A percentile compares a stretch with the other conserved stretches of the same genome.
These are phyloP conservation scores for Falco naumanni DNA, from an alignment of 2,797 vertebrate genomes.

Conservation along the genomic window DNA sequence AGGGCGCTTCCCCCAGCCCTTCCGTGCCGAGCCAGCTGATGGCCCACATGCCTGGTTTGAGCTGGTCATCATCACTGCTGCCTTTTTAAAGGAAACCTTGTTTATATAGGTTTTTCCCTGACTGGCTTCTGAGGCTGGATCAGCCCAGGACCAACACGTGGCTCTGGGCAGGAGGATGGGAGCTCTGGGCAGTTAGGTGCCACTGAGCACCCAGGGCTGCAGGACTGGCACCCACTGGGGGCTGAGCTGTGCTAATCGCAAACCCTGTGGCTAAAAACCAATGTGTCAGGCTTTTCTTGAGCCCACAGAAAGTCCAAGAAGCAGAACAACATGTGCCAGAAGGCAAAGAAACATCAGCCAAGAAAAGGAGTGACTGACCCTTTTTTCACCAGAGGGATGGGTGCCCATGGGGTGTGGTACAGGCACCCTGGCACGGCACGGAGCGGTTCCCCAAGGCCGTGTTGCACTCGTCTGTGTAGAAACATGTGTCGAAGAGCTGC, in stretches of 20 bases:
- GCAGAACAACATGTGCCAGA: neutral
- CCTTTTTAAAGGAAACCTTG: neutral
- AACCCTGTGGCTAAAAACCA: neutral
- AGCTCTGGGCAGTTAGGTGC: neutral
- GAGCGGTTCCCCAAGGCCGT: accelerated
- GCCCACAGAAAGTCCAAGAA: neutral
- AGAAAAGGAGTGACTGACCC: neutral
- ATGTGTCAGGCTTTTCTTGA: neutral
- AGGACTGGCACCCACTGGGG: accelerated
- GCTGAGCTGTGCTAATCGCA: neutral
- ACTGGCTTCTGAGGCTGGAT: accelerated
- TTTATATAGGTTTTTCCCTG: neutral
- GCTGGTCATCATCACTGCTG: neutral
- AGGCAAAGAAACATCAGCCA: neutral
- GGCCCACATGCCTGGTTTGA: neutral
- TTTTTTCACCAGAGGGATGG: neutral
- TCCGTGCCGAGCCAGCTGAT: accelerated
- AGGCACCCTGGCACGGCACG: accelerated
- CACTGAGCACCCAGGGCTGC: neutral
- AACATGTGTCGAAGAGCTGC: neutral
- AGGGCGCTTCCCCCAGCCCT: neutral
- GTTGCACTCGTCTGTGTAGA: neutral
- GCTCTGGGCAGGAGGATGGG: neutral
- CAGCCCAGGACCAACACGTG: neutral
- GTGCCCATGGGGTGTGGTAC: neutral